Evolutionary conservation across 2,797 vertebrate genomes (phyloP), one percentile per base, ranked within the genome.

Genomic region (Mionectes olivaceus): DNA sequence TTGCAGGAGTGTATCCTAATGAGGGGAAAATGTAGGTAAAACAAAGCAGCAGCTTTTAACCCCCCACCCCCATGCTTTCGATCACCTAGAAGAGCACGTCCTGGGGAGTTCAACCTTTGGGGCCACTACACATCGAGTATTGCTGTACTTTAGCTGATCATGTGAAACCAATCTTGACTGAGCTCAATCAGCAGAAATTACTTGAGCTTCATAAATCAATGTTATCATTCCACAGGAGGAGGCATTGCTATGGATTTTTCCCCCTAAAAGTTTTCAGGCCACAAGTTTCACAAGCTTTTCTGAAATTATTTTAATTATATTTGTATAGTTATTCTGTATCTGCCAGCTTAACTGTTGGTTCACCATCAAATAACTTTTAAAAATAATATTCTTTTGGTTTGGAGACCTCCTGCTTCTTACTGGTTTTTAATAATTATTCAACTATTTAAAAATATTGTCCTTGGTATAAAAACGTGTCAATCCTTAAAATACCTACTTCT

Each of bases 1-100:
- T 97, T 97, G 97, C 95, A 96, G 97, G 96, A 97, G 96, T 90
- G 73, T 94, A 82, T 85, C 96, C 96, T 98, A 98, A 98, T 98
- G 97, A 98, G 94, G 82, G 83, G 80, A 43, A 95, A 94, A 87
- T 50, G 59, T 43, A 76, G 44, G 55, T 87, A 94, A 96, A 95
- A 89, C 75, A 96, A 97, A 96, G 96, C 87, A 57, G 60, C 23
- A 17, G 94, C 83, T 91, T 92, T 82, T 87, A 95, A 86, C 59
- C 81, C 50, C 37, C 33, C 4, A 47, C 92, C 82, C 41, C 39
- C 24, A 75, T 41, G 23, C 52, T 94, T 79, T 93, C 95, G 93
- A 93, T 96, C 89, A 93, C 95, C 94, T 96, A 89, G 93, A 92
- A 95, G 91, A 94, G 84, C 80, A 15, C 93, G 76, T 92, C 90